phyloP scores from a whole-genome alignment of 2,797 vertebrate species.

The Eptatretus atami region DNA sequence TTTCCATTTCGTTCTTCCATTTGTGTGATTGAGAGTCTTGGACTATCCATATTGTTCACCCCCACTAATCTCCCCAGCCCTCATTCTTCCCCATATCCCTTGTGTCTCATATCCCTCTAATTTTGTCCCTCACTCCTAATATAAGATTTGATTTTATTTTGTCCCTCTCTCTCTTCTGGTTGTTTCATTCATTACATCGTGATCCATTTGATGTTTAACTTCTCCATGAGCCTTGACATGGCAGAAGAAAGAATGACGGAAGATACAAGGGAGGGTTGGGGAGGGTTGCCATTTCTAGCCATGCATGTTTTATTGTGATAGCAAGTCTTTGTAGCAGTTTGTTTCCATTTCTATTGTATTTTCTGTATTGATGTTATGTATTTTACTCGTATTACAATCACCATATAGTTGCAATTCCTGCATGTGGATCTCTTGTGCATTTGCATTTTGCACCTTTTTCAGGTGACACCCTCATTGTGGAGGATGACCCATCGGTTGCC shows the following conservation, averaged over 20 bases:
- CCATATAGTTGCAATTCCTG: neutral
- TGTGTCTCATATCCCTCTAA: neutral
- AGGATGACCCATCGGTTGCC: slow-evolving; percentile 37
- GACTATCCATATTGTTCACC: too few relatives aligned
- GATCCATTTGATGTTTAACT: neutral
- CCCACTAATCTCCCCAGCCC: too few relatives aligned
- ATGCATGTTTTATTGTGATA: too few relatives aligned
- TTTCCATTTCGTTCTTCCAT: too few relatives aligned
- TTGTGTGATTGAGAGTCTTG: too few relatives aligned
- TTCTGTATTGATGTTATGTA: slow-evolving; percentile 8
- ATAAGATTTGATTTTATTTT: neutral
- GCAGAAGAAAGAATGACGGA: neutral
- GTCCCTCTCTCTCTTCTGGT: neutral
- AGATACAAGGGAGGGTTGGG: neutral
- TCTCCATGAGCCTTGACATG: neutral
- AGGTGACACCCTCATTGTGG: slow-evolving; percentile 87
- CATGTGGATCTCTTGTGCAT: too few relatives aligned
- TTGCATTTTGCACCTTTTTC: slow-evolving; percentile 4
- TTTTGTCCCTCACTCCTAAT: slow-evolving; percentile 2
- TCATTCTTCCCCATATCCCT: neutral
- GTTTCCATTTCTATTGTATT: too few relatives aligned
- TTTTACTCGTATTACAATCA: neutral
- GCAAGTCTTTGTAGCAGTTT: too few relatives aligned
- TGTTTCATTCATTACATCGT: neutral
- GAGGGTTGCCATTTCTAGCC: neutral